Evolutionary conservation across 2,797 vertebrate species (phyloP).

Genomic region (Strix occidentalis): DNA sequence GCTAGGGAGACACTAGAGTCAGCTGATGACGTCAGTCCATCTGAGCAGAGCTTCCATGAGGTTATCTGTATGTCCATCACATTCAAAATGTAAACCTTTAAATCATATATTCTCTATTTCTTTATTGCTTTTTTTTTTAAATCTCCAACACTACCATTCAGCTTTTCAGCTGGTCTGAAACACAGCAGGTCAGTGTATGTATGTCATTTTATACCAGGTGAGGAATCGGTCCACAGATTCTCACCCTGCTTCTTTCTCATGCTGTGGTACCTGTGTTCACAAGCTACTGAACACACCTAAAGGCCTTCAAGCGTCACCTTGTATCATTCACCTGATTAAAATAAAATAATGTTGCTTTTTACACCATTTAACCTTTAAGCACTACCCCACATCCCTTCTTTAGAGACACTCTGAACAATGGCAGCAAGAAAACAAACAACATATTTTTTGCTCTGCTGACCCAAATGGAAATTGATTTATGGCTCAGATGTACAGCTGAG

Average conservation of each 20-base stretch:
- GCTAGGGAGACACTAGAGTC: neutral
- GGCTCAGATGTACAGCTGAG: neutral
- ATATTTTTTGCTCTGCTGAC: neutral
- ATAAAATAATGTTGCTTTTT: neutral
- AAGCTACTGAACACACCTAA: neutral
- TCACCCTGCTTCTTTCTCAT: neutral
- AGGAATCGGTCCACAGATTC: neutral
- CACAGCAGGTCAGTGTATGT: neutral
- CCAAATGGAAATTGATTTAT: conserved; percentile 4
- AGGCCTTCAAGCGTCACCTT: neutral
- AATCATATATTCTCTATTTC: neutral
- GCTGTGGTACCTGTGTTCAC: neutral
- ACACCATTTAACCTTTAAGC: neutral
- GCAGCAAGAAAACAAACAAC: neutral
- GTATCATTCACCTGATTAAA: neutral
- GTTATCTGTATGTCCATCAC: neutral
- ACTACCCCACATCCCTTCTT: neutral
- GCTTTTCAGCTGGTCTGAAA: neutral
- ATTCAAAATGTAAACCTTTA: neutral
- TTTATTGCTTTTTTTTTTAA: neutral
- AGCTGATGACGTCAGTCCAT: neutral
- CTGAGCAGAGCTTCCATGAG: neutral
- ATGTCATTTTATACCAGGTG: neutral
- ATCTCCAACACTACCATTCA: neutral
- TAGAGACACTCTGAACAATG: neutral